Evolutionary conservation across 2,888 invertebrate species (phyloP), one percentile per base, ranked within the genome.

Genomic region (Dorcus hopei): DNA sequence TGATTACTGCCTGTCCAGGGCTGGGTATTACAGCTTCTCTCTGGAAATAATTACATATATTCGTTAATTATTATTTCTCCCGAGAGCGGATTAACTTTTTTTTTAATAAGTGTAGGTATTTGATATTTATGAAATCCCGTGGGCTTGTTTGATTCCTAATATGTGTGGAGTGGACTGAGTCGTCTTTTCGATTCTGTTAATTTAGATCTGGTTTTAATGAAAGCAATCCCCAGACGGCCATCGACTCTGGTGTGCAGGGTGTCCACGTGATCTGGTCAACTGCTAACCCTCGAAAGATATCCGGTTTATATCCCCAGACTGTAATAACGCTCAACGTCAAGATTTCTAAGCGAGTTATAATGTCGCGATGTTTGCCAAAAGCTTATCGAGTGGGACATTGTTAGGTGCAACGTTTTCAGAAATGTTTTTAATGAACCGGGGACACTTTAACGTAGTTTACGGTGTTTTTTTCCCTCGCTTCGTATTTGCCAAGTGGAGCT

Each of bases 401-500:
- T 45, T 45, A 45, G 45, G 45, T 45, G 45, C 23, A 23, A 45
- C 45, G 23, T 16, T 11, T 23, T 45, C 45, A 19, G 45, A 19
- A 19, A 45, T 45, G 23, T 45, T 45, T 45, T 45, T 45, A 45
- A 45, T 45, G 45, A 45, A 45, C 45, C 45, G 45, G 16, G 9
- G 45, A 45, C 45, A 45, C 45, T 11, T 45, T 45, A 45, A 45
- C 23, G 45, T 45, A 23, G 19, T 65, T 65, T 64, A 64, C 60
- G 59, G 26, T 51, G 54, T 47, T 41, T 41, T 52, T 40, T 38
- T 54, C 61, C 59, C 57, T 59, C 58, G 26, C 26, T 33, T 33
- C 26, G 62, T 68, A 68, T 68, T 69, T 73, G 75, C 75, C 75
- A 74, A 75, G 70, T 70, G 43, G 56, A 57, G 50, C 48, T 55